Evolutionary conservation across 1,140 invertebrate genomes (phyloP).

Genomic region (Drusus annulatus): DNA sequence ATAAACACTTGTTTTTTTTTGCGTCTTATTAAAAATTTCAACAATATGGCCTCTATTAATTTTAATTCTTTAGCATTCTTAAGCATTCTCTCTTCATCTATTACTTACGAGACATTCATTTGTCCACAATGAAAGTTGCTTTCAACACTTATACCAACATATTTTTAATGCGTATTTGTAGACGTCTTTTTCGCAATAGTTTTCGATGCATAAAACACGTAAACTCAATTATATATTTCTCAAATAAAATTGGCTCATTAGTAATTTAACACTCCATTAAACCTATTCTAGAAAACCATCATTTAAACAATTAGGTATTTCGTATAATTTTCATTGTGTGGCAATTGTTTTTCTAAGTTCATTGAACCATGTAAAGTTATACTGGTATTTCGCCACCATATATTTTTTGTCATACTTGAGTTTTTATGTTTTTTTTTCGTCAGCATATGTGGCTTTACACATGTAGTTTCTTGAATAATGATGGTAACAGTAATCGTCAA

Average conservation of each 20-base stretch:
- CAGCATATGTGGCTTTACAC: no score
- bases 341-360: no score
- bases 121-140: no score
- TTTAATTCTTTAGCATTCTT: neutral
- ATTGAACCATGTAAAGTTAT: no score
- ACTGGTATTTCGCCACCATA: no score
- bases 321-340: no score
- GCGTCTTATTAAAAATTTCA: neutral
- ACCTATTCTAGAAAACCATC: neutral
- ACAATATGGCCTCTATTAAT: no score
- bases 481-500: neutral
- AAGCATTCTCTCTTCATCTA: neutral
- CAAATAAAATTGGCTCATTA: neutral
- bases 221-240: neutral
- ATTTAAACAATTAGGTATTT: neutral
- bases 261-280: conserved; percentile 24
- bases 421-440: no score
- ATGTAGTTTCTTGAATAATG: no score
- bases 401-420: no score
- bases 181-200: neutral
- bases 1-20: neutral
- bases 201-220: conserved; percentile 15
- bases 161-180: neutral
- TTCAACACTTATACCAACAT: no score
- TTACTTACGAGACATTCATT: no score